Conservation (phyloP, 2,113 vertebrate species). For the Danio rerio region DNA sequence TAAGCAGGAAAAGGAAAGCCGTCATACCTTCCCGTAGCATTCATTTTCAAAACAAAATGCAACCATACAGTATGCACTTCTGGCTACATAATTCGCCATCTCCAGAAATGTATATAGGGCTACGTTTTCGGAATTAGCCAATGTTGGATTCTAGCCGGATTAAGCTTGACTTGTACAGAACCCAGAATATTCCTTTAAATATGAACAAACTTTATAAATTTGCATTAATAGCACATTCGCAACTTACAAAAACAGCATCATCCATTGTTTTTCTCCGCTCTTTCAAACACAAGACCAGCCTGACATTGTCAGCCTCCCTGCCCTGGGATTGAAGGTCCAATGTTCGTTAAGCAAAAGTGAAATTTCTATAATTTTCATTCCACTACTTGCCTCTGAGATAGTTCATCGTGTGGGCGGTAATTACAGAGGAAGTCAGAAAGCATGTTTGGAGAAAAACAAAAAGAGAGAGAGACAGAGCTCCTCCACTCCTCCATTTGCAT, state of each 20-base stretch:
- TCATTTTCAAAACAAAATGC: too few species aligned
- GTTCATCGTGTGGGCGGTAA: constrained; percentile 31
- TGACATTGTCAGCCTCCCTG: not conserved
- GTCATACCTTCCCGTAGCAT: too few species aligned
- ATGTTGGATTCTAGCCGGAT: not conserved
- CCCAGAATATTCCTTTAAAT: not conserved
- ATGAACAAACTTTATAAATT: not conserved
- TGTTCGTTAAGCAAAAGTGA: not conserved
- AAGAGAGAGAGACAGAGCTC: constrained; percentile 14
- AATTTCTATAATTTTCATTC: not conserved
- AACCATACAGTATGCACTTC: too few species aligned
- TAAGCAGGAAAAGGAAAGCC: too few species aligned
- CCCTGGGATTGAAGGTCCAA: not conserved
- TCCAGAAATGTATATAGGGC: too few species aligned
- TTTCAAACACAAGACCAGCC: not conserved
- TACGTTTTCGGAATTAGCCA: too few species aligned
- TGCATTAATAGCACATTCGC: not conserved
- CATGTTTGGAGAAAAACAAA: constrained; percentile 36
- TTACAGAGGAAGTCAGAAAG: constrained; percentile 29
- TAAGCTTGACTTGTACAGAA: not conserved
- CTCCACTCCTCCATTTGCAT: constrained; percentile 14
- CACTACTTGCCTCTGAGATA: not conserved
- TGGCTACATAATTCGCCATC: too few species aligned
- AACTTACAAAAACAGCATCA: not conserved
- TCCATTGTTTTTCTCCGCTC: not conserved